Conservation (phyloP, 2,113 vertebrate species). For the Urocitellus parryii region DNA sequence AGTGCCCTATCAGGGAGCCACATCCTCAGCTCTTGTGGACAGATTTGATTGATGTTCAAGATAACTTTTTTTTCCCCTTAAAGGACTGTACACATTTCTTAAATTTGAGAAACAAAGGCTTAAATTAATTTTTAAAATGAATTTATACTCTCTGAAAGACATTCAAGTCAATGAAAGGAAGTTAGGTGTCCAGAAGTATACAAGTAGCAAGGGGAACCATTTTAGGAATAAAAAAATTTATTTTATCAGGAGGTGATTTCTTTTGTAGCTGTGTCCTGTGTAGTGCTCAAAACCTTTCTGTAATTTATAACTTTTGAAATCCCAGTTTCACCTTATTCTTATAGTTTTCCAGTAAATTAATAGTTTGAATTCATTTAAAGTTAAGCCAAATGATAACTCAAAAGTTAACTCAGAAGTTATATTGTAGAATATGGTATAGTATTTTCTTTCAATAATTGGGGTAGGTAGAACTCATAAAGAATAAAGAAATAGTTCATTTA, state of each 20-base stretch:
- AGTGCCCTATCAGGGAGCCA: too few relatives aligned
- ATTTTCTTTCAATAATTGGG: constrained; percentile 41
- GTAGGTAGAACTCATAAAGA: neutral
- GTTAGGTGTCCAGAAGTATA: neutral
- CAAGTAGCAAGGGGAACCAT: neutral
- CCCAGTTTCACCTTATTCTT: constrained; percentile 23
- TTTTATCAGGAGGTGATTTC: constrained; percentile 45
- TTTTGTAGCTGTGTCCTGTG: neutral
- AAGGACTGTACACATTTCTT: constrained; percentile 13
- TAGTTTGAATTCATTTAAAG: constrained; percentile 50
- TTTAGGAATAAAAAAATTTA: neutral
- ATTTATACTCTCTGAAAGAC: neutral
- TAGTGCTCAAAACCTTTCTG: neutral
- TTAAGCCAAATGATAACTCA: neutral
- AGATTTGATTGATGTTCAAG: constrained; percentile 12
- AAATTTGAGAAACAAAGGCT: constrained; percentile 56
- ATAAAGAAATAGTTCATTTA: constrained; percentile 6
- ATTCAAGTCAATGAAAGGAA: constrained; percentile 47
- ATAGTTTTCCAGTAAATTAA: constrained; percentile 49
- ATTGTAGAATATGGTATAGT: neutral
- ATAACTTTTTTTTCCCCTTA: neutral
- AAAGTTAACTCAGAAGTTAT: neutral
- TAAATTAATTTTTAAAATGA: constrained; percentile 54
- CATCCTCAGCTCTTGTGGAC: neutral
- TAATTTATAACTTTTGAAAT: constrained; percentile 15